phyloP scores from a whole-genome alignment of 92 coral and sea anemone species.

The Nematostella vectensis region DNA sequence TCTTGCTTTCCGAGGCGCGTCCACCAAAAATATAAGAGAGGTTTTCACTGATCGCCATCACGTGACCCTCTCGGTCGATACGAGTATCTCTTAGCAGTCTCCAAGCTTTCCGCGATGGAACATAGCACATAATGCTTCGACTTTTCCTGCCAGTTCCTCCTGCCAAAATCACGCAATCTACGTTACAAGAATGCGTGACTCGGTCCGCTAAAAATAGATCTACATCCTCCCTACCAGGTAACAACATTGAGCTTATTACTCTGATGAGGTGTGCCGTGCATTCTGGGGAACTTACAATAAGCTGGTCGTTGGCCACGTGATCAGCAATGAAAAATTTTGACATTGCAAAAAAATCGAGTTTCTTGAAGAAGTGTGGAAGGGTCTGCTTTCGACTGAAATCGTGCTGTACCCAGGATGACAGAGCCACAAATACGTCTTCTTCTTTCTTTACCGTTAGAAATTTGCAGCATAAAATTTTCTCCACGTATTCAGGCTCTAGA shows the following conservation, averaged over 20 bases:
- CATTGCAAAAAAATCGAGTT: not conserved
- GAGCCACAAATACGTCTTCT: not conserved
- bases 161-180: not conserved
- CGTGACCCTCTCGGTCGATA: conserved; percentile 2
- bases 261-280: not conserved
- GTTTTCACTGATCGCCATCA: conserved; percentile 2
- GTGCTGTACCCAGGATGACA: not conserved
- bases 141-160: conserved; percentile 5
- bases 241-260: not conserved
- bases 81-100: not conserved
- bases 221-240: not conserved
- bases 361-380: not conserved
- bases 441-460: not conserved
- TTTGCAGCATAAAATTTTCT: not conserved
- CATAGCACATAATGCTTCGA: not conserved
- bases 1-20: not conserved
- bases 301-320: not conserved
- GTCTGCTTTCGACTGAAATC: not conserved
- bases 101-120: not conserved
- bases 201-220: not conserved
- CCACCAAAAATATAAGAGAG: not conserved
- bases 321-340: not conserved
- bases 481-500: not conserved
- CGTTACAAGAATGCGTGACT: not conserved
- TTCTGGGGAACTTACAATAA: not conserved